Percentiles rank a stretch among this genome's conserved stretches.
Conservation (phyloP, 2,888 invertebrate genomes). For the Agrotis exclamationis region DNA sequence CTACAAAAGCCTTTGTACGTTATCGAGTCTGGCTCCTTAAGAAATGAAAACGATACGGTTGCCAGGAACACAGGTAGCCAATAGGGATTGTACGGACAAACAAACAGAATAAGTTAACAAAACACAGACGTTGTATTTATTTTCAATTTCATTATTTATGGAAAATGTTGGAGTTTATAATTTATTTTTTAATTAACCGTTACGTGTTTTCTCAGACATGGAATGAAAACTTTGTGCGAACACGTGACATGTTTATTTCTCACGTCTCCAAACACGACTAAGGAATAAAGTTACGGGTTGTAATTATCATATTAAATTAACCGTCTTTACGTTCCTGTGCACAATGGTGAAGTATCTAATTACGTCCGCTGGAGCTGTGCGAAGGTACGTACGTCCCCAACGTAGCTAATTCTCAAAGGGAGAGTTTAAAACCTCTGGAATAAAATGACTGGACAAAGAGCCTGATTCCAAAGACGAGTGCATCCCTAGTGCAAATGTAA, state of each 20-base stretch:
- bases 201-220: constrained; percentile 23
- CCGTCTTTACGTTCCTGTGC: constrained; percentile 45
- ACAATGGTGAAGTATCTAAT: constrained; percentile 52
- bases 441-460: constrained; percentile 57
- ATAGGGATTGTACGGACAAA: constrained; percentile 55
- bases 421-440: constrained; percentile 46
- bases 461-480: constrained; percentile 61
- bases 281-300: constrained; percentile 46
- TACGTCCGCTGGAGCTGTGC: constrained; percentile 30
- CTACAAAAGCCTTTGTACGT: constrained; percentile 56
- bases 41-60: constrained; percentile 64
- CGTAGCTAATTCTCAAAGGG: constrained; percentile 53
- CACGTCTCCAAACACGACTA: constrained; percentile 33
- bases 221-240: constrained; percentile 40
- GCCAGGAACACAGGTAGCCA: constrained; percentile 58
- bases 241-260: constrained; percentile 45
- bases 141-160: constrained; percentile 32
- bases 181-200: constrained; percentile 35
- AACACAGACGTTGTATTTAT: constrained; percentile 26
- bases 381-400: constrained; percentile 21
- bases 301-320: constrained; percentile 62
- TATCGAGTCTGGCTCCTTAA: constrained; percentile 61
- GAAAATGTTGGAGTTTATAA: constrained; percentile 20
- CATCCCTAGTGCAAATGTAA: constrained; percentile 80
- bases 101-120: constrained; percentile 39